Conservation (phyloP, 2,888 invertebrate genomes). For the Dyspetes luteomarginatus region DNA sequence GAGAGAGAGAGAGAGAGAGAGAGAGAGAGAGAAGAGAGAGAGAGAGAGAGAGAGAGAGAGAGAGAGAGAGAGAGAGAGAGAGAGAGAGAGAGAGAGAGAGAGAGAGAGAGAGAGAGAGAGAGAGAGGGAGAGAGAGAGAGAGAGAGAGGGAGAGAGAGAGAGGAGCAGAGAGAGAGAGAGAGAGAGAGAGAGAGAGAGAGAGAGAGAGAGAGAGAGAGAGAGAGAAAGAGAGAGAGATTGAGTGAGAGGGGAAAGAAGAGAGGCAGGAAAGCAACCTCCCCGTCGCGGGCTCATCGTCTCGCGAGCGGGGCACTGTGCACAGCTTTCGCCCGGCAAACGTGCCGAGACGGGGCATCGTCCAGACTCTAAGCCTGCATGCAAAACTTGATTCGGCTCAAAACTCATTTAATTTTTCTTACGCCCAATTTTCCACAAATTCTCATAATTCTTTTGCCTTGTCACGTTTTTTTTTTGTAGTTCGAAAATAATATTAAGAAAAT, state of each 20-base stretch:
- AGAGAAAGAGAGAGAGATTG: background rate
- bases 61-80: conserved; percentile 20
- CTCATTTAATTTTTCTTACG: background rate
- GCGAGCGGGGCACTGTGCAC: conserved; percentile 49
- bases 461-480: background rate
- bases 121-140: conserved; percentile 13
- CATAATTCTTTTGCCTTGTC: background rate
- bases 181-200: conserved; percentile 7
- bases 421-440: background rate
- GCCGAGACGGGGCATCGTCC: conserved; percentile 25
- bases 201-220: conserved; percentile 4
- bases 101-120: background rate
- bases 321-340: conserved; percentile 61
- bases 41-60: background rate
- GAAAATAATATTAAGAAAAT: too few species aligned
- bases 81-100: background rate
- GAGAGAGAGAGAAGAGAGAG: conserved; percentile 4
- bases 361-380: background rate
- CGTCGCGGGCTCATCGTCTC: conserved; percentile 54
- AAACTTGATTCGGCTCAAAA: background rate
- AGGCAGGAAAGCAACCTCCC: conserved; percentile 45
- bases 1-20: conserved; percentile 12
- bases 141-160: background rate
- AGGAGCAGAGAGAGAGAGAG: conserved; percentile 40
- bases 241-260: conserved; percentile 19